These are phyloP conservation scores for Trilocha varians DNA, from an alignment of 2,888 invertebrate species.

Conservation along the genomic window DNA sequence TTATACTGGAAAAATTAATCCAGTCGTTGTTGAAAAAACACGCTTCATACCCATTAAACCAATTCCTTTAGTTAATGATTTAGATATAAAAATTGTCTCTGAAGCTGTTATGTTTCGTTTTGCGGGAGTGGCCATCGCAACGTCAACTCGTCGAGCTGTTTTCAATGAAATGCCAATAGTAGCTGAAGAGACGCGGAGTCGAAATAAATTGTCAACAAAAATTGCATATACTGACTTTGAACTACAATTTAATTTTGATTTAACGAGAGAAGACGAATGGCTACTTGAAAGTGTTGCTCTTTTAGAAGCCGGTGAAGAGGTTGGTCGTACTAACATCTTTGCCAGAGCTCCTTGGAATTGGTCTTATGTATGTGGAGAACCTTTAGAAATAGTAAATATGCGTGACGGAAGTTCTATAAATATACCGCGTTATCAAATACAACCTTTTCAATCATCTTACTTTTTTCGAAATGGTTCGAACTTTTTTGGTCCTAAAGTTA, in stretches of 20 bases:
- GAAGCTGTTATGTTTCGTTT: constrained; percentile 35
- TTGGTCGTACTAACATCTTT: constrained; percentile 32
- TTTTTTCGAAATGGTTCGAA: neutral
- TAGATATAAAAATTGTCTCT: constrained; percentile 27
- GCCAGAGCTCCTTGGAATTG: constrained; percentile 36
- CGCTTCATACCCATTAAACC: constrained; percentile 15
- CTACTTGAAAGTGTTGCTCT: constrained; percentile 29
- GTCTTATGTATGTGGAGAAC: constrained; percentile 44
- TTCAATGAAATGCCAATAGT: constrained; percentile 30
- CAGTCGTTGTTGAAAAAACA: constrained; percentile 19
- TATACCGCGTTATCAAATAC: constrained; percentile 34
- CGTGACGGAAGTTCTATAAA: constrained; percentile 39
- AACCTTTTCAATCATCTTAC: constrained; percentile 10
- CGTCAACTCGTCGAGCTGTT: constrained; percentile 18
- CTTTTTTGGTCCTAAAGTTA: constrained; percentile 23
- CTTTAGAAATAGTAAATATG: constrained; percentile 31
- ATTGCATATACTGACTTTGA: constrained; percentile 44
- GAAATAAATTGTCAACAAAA: constrained; percentile 26
- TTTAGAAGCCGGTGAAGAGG: constrained; percentile 42
- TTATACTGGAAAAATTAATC: constrained; percentile 48
- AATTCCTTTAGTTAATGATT: constrained; percentile 5
- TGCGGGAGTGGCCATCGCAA: constrained; percentile 31
- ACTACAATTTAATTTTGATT: constrained; percentile 35
- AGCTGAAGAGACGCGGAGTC: constrained; percentile 27
- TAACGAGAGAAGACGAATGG: constrained; percentile 20